These are phyloP conservation scores for Apistogramma diplotaenia DNA, from an alignment of 2,113 vertebrate species.

Conservation along the genomic window DNA sequence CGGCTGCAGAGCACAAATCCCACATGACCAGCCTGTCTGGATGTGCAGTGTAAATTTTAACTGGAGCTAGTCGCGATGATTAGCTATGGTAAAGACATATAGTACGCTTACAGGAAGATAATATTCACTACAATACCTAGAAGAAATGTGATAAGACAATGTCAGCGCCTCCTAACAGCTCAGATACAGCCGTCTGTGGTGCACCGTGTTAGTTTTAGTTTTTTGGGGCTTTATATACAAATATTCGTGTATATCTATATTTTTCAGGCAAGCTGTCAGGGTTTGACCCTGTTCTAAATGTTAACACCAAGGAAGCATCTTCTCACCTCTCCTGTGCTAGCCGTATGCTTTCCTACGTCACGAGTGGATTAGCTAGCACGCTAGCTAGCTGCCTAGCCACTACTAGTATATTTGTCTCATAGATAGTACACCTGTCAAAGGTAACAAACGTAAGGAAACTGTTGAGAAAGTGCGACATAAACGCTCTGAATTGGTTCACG, in stretches of 20 bases:
- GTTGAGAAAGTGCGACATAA: accelerated
- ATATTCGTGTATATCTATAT: not conserved
- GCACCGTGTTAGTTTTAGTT: not conserved
- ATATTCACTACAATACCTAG: not conserved
- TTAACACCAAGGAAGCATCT: slow-evolving; percentile 23
- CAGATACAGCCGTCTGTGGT: not conserved
- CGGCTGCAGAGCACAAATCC: not conserved
- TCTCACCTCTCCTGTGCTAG: slow-evolving; percentile 28
- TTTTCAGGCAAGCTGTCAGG: not conserved
- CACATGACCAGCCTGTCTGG: not conserved
- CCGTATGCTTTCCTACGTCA: slow-evolving; percentile 55
- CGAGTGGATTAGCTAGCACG: slow-evolving; percentile 54
- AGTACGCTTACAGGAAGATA: not conserved
- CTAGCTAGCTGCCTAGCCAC: slow-evolving; percentile 27
- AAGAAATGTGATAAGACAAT: not conserved
- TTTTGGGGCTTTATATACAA: not conserved
- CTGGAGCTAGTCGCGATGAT: not conserved
- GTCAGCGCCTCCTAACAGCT: not conserved
- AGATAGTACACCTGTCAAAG: not conserved
- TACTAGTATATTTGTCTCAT: not conserved
- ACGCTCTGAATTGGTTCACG: accelerated
- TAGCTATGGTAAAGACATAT: not conserved
- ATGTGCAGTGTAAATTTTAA: not conserved
- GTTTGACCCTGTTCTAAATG: not conserved
- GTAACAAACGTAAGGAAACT: not conserved